Evolutionary conservation across 1,140 invertebrate species (phyloP).

Genomic region (Ruditapes philippinarum): DNA sequence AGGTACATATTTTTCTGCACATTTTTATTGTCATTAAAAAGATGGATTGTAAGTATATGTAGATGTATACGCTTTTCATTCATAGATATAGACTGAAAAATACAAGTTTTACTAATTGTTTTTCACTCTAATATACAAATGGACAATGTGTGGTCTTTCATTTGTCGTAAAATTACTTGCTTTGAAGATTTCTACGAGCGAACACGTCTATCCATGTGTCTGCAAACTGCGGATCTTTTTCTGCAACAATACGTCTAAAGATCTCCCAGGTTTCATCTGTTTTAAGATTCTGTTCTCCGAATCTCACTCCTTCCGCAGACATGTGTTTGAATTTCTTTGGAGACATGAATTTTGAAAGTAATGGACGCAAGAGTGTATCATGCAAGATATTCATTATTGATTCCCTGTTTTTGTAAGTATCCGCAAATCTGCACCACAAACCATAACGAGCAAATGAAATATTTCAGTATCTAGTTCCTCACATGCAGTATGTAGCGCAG

Average conservation of each 20-base stretch:
- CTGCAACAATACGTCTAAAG: not conserved
- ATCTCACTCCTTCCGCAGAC: not conserved
- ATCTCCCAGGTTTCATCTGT: not conserved
- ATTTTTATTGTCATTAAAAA: too few species aligned
- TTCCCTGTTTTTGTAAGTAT: conserved; percentile 24
- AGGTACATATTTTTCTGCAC: too few species aligned
- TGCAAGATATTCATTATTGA: not conserved
- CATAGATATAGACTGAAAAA: too few species aligned
- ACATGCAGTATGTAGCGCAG: conserved; percentile 52
- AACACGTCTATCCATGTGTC: too few species aligned
- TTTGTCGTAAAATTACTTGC: too few species aligned
- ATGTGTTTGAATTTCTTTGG: not conserved
- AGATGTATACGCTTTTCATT: too few species aligned
- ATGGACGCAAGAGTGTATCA: not conserved
- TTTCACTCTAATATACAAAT: too few species aligned
- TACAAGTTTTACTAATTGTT: too few species aligned
- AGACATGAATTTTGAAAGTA: not conserved
- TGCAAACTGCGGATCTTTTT: not conserved
- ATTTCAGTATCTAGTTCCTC: conserved; percentile 22
- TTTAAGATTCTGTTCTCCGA: not conserved
- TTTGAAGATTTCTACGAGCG: too few species aligned
- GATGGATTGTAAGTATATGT: too few species aligned
- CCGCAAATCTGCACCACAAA: not conserved
- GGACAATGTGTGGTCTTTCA: too few species aligned
- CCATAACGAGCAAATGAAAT: not conserved